Base-by-base conservation (phyloP, 1,140 invertebrate genomes). In the Drosophila lini region DNA sequence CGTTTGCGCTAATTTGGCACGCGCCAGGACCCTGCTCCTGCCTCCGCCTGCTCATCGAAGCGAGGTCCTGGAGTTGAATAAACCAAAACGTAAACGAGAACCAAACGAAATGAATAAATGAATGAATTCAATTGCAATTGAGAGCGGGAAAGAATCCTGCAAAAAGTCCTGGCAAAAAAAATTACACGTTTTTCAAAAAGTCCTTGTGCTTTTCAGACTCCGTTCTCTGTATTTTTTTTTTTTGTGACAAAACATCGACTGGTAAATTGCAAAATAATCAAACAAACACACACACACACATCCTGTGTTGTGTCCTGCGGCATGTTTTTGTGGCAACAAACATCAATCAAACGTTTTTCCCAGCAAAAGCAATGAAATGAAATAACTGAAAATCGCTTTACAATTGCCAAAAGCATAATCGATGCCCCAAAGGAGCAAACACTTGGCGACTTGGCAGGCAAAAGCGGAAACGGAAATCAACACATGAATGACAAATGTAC, bases 301-400 rank as follows among this genome's bases (percentile, higher is more conserved):
- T 67, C 64, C 64, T 50, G 61, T 52, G 42, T 38, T 53, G 53
- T 80, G 74, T 80, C 77, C 79, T 81, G 82, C 53, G 86, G 86
- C 81, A 77, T 82, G 78, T 90, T 80, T 77, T 63, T 90, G 86
- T 56, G 81, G 81, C 75, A 69, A 68, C 68, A 85, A 85, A 80
- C 85, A 89, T 89, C 85, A 89, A 89, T 81, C 81, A 34, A 52
- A 34, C 31, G 16, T 16, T 48, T 48, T 50, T 50, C 25, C 22
- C 13, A 25, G 13, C 19, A 15, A 10, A 10, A 59, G 61, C 41
- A 45, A 45, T 47, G 56, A 63, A 78, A 78, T 61, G 83, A 81
- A 81, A 89, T 85, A 90, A 90, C 85, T 90, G 85, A 89, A 89
- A 91, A 91, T 91, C 85, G 83, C 78, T 90, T 91, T 90, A 91